Percentiles rank a stretch among this genome's conserved stretches.
Conservation (phyloP, 2,888 invertebrate species). For the Protonemura montana region DNA sequence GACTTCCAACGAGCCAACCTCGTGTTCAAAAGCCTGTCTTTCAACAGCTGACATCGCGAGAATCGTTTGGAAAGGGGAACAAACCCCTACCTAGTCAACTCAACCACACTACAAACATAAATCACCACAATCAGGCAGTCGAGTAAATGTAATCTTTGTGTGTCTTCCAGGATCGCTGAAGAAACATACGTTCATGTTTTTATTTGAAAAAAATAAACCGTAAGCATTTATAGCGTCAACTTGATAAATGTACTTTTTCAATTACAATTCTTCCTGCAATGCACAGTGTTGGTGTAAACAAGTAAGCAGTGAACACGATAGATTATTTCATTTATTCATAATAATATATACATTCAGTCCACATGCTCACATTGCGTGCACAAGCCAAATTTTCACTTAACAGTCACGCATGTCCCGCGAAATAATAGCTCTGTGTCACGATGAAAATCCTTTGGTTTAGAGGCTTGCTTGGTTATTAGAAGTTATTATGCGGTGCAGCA, state of each 20-base stretch:
- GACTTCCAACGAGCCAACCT: no score
- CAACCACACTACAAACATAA: neutral
- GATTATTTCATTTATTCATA: neutral
- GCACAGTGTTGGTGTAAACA: neutral
- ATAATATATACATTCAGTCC: conserved; percentile 13
- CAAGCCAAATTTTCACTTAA: conserved; percentile 49
- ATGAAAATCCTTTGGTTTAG: conserved; percentile 31
- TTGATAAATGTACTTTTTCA: neutral
- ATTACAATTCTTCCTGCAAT: neutral
- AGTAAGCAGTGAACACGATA: neutral
- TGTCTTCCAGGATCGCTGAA: neutral
- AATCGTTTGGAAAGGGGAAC: no score
- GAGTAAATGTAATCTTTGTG: neutral
- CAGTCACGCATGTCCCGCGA: conserved; percentile 47
- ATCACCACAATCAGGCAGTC: neutral
- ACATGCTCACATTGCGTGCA: conserved; percentile 46
- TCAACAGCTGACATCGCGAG: no score
- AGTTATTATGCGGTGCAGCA: conserved; percentile 16
- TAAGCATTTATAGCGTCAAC: neutral
- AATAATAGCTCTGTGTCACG: conserved; percentile 48
- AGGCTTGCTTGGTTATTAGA: conserved; percentile 2
- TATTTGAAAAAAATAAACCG: neutral
- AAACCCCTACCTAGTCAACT: neutral
- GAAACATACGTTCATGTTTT: neutral
- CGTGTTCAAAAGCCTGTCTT: no score